A percentile compares a stretch with the other conserved stretches of the same genome.
These are phyloP conservation scores for Metopolophium dirhodum DNA, from an alignment of 1,140 invertebrate genomes.

Conservation along the genomic window DNA sequence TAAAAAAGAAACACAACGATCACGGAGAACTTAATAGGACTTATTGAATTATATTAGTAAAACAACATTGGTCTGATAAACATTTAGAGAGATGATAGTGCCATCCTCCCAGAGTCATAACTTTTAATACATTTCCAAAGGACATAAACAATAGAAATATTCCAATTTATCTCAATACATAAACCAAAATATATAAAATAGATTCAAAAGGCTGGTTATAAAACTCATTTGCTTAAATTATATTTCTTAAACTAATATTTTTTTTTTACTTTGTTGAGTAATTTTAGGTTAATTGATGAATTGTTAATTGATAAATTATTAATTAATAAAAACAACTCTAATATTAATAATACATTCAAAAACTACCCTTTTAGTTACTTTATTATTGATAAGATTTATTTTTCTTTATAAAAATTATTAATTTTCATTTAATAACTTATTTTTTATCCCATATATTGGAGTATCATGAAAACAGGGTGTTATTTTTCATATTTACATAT, in stretches of 20 bases:
- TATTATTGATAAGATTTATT: background rate
- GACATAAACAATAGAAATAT: background rate
- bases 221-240: background rate
- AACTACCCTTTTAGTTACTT: background rate
- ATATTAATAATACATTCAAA: background rate
- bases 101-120: conserved; percentile 12
- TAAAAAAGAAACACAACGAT: conserved; percentile 63
- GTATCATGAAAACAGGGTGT: conserved; percentile 31
- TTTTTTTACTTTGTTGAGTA: background rate
- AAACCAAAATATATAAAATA: background rate
- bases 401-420: background rate
- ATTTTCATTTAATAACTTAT: background rate
- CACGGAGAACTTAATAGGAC: conserved; percentile 57
- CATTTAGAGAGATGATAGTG: conserved; percentile 44
- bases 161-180: background rate
- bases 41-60: conserved; percentile 26
- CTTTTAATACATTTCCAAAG: background rate
- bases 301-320: background rate
- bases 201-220: background rate
- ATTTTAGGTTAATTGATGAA: background rate
- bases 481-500: conserved; percentile 10
- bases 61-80: conserved; percentile 30
- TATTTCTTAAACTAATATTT: background rate
- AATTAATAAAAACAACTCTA: background rate
- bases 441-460: background rate